phyloP scores from a whole-genome alignment of 2,113 vertebrate genomes.

The Anser brachyrhynchus region DNA sequence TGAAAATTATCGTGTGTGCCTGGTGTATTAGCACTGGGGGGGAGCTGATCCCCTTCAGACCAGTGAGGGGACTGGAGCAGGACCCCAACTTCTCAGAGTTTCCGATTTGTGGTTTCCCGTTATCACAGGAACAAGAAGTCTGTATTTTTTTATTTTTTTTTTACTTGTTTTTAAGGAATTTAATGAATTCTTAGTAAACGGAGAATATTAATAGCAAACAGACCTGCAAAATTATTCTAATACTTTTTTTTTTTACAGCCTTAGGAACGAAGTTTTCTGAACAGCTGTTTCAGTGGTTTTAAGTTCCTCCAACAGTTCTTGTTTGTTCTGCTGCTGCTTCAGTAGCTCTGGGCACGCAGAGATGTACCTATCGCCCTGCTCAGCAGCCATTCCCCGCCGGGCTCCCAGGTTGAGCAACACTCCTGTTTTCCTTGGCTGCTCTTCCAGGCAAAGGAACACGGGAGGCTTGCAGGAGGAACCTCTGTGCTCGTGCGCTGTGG shows the following conservation, averaged over 20 bases:
- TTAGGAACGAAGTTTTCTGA: neutral
- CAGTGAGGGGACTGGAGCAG: neutral
- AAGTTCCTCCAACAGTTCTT: neutral
- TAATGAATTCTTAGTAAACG: neutral
- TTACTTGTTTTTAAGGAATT: neutral
- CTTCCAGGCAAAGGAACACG: neutral
- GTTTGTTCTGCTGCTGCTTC: neutral
- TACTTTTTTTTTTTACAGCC: neutral
- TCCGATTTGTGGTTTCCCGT: neutral
- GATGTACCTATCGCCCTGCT: rapidly evolving
- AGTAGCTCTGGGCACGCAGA: neutral
- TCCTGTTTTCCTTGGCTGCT: neutral
- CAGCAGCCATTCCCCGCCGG: neutral
- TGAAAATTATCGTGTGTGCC: neutral
- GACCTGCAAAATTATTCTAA: neutral
- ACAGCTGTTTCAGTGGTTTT: neutral
- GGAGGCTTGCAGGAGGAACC: neutral
- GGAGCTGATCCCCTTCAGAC: neutral
- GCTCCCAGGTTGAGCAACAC: neutral
- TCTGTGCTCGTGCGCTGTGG: neutral
- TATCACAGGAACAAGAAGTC: neutral
- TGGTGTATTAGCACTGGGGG: neutral
- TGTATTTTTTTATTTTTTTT: neutral
- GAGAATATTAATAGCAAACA: neutral
- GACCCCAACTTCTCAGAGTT: neutral